Evolutionary conservation across 2,888 invertebrate genomes (phyloP), one percentile per base, ranked within the genome.

Genomic region (Drosophila ustulata): DNA sequence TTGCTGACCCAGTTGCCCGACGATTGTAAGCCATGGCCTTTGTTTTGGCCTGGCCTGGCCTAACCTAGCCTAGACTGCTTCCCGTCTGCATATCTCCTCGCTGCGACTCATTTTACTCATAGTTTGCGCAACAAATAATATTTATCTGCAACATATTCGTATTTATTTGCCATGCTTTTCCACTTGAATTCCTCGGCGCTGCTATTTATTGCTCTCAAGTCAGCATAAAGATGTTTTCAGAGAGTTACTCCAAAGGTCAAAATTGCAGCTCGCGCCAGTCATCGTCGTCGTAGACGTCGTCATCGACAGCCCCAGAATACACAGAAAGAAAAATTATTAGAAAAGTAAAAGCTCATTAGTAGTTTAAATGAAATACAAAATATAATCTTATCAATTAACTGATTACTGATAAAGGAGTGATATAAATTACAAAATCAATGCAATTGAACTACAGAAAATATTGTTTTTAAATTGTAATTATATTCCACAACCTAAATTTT

Each of bases 101-200:
- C 23, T 53, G 8, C 37, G 41, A 47, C 26, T 61, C 13, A 25
- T 64, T 56, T 43, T 43, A 30, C 34, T 50, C 41, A 39, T 57
- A 70, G 59, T 78, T 71, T 71, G 56, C 59, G 71, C 76, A 67
- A 53, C 87, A 75, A 87, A 82, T 81, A 87, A 68, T 88, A 78
- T 71, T 85, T 82, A 79, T 63, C 80, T 86, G 66, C 74, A 56
- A 75, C 68, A 76, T 66, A 65, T 67, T 69, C 64, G 51, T 82
- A 88, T 88, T 82, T 83, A 86, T 82, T 85, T 88, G 78, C 78
- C 57, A 80, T 73, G 86, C 71, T 78, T 80, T 80, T 76, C 79
- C 79, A 76, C 76, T 78, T 66, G 80, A 75, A 76, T 80, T 77
- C 73, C 55, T 65, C 50, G 58, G 64, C 43, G 72, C 73, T 72